A percentile compares a stretch with the other conserved stretches of the same genome.
Evolutionary conservation across 2,888 invertebrate species (phyloP).

Genomic region (Incurvaria masculella): DNA sequence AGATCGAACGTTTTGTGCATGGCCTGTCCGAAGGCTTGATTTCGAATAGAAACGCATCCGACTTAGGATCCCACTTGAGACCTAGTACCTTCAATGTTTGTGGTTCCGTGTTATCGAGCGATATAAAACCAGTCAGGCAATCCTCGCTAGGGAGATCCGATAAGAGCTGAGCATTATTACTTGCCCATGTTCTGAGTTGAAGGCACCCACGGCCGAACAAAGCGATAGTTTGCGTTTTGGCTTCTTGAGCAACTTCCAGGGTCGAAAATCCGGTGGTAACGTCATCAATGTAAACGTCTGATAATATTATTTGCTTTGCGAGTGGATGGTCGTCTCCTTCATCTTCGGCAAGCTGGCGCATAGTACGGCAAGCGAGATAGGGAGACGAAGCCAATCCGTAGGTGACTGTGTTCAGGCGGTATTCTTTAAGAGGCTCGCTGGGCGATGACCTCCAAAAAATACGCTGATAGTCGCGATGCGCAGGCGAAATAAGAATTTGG

Average conservation of each 20-base stretch:
- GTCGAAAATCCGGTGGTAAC: no score
- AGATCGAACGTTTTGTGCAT: no score
- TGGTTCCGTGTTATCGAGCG: background rate
- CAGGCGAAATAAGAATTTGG: no score
- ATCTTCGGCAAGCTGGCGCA: no score
- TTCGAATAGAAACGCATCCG: background rate
- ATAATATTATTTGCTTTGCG: background rate
- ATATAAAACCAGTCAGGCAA: background rate
- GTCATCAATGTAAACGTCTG: conserved; percentile 3
- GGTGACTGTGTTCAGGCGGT: no score
- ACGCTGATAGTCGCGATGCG: no score
- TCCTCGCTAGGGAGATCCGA: background rate
- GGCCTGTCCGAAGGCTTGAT: background rate
- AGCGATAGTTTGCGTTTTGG: background rate
- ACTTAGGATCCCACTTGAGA: conserved; percentile 1
- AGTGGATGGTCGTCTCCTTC: background rate
- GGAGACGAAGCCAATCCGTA: no score
- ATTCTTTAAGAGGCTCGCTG: no score
- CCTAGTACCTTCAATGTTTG: background rate
- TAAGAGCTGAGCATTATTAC: conserved; percentile 2
- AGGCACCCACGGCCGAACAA: background rate
- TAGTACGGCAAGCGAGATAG: no score
- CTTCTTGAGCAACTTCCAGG: no score
- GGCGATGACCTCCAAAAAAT: no score
- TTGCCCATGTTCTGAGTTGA: conserved; percentile 6